phyloP scores from a whole-genome alignment of 2,888 invertebrate species.

The Drosophila incognita region DNA sequence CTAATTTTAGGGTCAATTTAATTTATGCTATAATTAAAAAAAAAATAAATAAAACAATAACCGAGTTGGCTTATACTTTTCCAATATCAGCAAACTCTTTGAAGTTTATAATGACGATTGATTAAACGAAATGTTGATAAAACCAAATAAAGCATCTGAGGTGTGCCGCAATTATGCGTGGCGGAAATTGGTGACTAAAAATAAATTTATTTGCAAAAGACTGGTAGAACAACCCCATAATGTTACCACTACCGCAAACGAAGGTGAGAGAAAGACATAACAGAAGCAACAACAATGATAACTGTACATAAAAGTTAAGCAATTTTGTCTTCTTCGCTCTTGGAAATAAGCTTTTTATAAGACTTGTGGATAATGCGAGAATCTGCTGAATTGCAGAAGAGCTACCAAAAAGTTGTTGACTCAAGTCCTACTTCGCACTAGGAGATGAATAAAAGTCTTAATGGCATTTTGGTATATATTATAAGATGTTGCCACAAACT shows the following conservation, averaged over 20 bases:
- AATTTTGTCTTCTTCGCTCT: not conserved
- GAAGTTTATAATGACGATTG: conserved; percentile 17
- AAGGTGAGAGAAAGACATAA: conserved; percentile 9
- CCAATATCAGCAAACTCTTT: conserved; percentile 7
- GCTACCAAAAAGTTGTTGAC: not conserved
- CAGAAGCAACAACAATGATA: conserved; percentile 1
- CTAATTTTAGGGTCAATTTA: conserved; percentile 2
- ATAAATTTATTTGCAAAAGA: conserved; percentile 56
- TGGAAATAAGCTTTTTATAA: not conserved
- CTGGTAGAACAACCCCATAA: conserved; percentile 14
- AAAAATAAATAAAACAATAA: not conserved
- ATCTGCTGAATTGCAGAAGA: not conserved
- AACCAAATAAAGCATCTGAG: conserved; percentile 28
- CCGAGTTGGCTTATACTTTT: not conserved
- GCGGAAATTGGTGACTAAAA: conserved; percentile 61
- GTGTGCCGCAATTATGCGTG: conserved; percentile 28
- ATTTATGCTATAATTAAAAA: conserved; percentile 8
- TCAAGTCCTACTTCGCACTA: not conserved
- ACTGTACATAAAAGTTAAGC: conserved; percentile 6
- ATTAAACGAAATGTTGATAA: conserved; percentile 8
- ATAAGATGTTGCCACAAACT: not conserved
- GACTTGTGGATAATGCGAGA: not conserved
- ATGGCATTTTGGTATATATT: not conserved
- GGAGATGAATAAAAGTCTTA: not conserved
- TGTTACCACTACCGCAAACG: not conserved